Percentiles rank a stretch among this genome's conserved stretches.
phyloP scores from a whole-genome alignment of 2,888 invertebrate genomes.

The Thalpophila matura region DNA sequence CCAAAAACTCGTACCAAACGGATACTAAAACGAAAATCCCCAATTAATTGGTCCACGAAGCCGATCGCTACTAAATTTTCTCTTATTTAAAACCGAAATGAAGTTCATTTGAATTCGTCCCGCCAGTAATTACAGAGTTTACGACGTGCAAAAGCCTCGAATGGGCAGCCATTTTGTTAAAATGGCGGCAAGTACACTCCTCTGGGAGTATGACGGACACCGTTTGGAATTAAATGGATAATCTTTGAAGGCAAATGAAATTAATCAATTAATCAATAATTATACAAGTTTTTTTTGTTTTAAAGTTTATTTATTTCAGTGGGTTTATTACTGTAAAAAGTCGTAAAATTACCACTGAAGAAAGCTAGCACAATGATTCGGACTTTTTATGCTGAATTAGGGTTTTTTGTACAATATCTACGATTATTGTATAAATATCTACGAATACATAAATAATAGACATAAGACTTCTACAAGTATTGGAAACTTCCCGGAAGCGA shows the following conservation, averaged over 20 bases:
- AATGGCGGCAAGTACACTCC: slow-evolving; percentile 73
- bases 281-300: slow-evolving; percentile 71
- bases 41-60: slow-evolving; percentile 86
- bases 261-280: slow-evolving; percentile 85
- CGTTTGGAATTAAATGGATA: slow-evolving; percentile 78
- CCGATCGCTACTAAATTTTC: slow-evolving; percentile 87
- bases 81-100: slow-evolving; percentile 90
- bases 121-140: slow-evolving; percentile 89
- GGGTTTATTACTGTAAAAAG: neutral
- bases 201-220: slow-evolving; percentile 70
- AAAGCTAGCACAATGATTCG: too few relatives aligned
- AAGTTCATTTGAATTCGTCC: slow-evolving; percentile 88
- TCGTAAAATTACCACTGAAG: too few relatives aligned
- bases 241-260: slow-evolving; percentile 81
- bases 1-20: slow-evolving; percentile 59
- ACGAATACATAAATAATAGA: too few relatives aligned
- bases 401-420: too few relatives aligned
- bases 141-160: slow-evolving; percentile 86
- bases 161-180: slow-evolving; percentile 78
- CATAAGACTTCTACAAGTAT: too few relatives aligned
- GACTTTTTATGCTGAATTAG: too few relatives aligned
- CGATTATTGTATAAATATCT: too few relatives aligned
- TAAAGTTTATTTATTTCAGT: slow-evolving; percentile 38
- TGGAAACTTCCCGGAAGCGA: too few relatives aligned
- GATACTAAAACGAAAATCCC: slow-evolving; percentile 81